Conservation (phyloP, 2,888 invertebrate species). For the Volucella inflata region DNA sequence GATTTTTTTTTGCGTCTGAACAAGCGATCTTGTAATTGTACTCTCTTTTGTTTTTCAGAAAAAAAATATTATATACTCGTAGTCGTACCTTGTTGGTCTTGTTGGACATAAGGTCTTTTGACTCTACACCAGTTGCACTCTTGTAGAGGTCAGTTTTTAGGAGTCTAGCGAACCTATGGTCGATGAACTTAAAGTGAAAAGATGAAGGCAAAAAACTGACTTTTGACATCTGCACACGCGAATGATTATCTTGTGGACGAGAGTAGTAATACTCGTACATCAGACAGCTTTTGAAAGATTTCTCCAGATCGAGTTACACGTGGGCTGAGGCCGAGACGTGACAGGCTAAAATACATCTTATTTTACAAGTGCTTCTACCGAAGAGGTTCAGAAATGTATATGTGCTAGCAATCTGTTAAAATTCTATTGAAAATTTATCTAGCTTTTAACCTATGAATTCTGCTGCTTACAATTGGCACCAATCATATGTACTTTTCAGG, state of each 20-base stretch:
- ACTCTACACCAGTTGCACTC: constrained; percentile 4
- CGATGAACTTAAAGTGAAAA: constrained; percentile 27
- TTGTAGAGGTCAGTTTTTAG: constrained; percentile 46
- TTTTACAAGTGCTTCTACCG: too few species aligned
- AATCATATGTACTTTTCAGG: too few species aligned
- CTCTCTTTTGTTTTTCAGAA: not conserved
- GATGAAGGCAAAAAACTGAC: not conserved
- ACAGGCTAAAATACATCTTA: too few species aligned
- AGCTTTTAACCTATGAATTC: too few species aligned
- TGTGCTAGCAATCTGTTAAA: too few species aligned
- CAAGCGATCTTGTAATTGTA: constrained; percentile 14
- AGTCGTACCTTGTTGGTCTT: not conserved
- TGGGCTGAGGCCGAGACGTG: not conserved
- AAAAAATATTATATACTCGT: not conserved
- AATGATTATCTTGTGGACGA: constrained; percentile 9
- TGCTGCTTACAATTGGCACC: too few species aligned
- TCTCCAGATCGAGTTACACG: constrained; percentile 2
- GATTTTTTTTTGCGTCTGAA: constrained; percentile 18
- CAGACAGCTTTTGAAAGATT: not conserved
- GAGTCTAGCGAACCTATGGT: not conserved
- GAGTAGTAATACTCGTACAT: constrained; percentile 14
- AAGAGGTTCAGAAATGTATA: too few species aligned
- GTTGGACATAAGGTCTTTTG: constrained; percentile 39
- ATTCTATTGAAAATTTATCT: too few species aligned
- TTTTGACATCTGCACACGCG: constrained; percentile 26